Evolutionary conservation across 2,797 vertebrate genomes (phyloP).

Genomic region (Orestias chungarensis): DNA sequence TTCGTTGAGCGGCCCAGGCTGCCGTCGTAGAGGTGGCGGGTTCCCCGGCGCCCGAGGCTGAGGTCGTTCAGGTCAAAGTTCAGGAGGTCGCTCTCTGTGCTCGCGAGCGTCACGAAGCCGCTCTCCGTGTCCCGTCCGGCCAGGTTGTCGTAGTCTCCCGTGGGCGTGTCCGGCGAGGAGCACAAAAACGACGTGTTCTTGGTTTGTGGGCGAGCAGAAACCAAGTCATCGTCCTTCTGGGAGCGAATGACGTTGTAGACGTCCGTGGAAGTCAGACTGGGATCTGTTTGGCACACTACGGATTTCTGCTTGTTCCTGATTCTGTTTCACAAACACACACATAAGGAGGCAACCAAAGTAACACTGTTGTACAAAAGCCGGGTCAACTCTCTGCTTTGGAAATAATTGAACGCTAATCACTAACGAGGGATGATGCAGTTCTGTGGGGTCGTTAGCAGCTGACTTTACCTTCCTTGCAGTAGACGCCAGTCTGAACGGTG

Average conservation of each 20-base stretch:
- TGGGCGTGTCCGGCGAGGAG: slow-evolving; percentile 77
- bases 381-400: not conserved
- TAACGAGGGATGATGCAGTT: not conserved
- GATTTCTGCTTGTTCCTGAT: slow-evolving; percentile 70
- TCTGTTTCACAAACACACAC: slow-evolving; percentile 34
- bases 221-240: slow-evolving; percentile 89
- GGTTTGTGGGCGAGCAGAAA: slow-evolving; percentile 85
- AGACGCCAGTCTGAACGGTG: not conserved
- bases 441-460: not conserved
- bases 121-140: slow-evolving; percentile 82
- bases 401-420: not conserved
- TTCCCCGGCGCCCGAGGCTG: slow-evolving; percentile 65
- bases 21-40: slow-evolving; percentile 64
- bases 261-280: slow-evolving; percentile 81
- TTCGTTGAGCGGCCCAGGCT: slow-evolving; percentile 66
- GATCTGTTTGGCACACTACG: slow-evolving; percentile 77
- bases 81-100: slow-evolving; percentile 89
- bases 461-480: not conserved
- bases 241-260: slow-evolving; percentile 89
- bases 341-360: slow-evolving; percentile 1
- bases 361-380: not conserved
- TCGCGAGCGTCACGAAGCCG: slow-evolving; percentile 84
- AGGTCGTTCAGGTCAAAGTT: slow-evolving; percentile 91
- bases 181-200: slow-evolving; percentile 91
- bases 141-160: slow-evolving; percentile 83